These are phyloP conservation scores for Poliocrania exsul DNA, from an alignment of 2,797 vertebrate genomes.

Conservation along the genomic window DNA sequence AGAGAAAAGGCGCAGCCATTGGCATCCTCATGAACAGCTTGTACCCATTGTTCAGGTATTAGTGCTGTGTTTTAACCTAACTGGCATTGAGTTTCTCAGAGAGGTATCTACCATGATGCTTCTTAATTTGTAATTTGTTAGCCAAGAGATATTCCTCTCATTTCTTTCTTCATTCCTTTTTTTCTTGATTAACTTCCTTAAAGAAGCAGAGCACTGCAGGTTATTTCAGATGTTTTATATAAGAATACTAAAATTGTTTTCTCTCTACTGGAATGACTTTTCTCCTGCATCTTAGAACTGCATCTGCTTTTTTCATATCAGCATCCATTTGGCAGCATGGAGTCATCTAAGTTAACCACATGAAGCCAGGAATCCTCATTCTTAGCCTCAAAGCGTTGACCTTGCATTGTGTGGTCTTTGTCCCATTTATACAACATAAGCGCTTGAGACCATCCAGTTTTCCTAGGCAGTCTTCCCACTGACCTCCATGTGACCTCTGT, in stretches of 20 bases:
- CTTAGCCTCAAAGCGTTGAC: not conserved
- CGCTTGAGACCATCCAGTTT: not conserved
- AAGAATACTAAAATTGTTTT: not conserved
- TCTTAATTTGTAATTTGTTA: not conserved
- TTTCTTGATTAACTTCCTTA: not conserved
- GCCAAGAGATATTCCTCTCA: not conserved
- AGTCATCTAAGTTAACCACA: not conserved
- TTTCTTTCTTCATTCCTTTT: not conserved
- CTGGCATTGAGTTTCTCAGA: not conserved
- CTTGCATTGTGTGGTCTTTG: not conserved
- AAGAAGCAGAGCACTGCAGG: not conserved
- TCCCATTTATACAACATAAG: not conserved
- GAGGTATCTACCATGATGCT: not conserved
- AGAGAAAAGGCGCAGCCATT: not conserved
- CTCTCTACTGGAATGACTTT: not conserved
- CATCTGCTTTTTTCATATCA: not conserved
- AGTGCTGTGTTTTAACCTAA: not conserved
- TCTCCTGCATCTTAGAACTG: not conserved
- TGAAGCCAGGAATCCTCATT: not conserved
- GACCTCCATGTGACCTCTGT: not conserved
- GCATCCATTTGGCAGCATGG: not conserved
- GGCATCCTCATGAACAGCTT: not conserved
- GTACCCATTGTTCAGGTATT: not conserved
- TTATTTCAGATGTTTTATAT: not conserved
- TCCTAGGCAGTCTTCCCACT: not conserved